Evolutionary conservation across 2,797 vertebrate genomes (phyloP), one percentile per base, ranked within the genome.

Genomic region (Choloepus didactylus): DNA sequence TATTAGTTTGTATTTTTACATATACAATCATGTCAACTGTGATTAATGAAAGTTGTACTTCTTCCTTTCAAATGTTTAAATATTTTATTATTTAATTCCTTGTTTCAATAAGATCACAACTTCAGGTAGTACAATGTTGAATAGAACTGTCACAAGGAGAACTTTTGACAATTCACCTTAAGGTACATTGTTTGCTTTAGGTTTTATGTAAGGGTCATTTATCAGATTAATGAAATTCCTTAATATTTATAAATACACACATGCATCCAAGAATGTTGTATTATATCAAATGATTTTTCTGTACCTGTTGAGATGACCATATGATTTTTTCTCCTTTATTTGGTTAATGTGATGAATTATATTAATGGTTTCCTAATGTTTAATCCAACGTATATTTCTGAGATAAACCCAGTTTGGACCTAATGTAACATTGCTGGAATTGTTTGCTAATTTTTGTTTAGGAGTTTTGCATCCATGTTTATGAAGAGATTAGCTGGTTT

Each of bases 291-390:
- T 7, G 46, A 49, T 49, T 49, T 49, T 49, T 49, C 46, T 49
- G 10, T 6, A 49, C 5, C 10, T 49, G 46, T 10, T 10, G 46
- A 49, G 46, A 10, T 49, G 46, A 10, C 46, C 6, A 10, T 49
- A 5, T 49, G 46, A 49, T 35, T 49, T 49, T 49, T 49, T 49
- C 46, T 49, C 46, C 46, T 49, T 49, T 49, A 49, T 49, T 49
- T 49, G 6, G 46, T 49, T 10, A 49, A 49, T 49, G 10, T 49
- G 46, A 10, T 49, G 46, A 10, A 49, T 67, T 77, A 89, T 35
- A 51, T 49, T 83, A 87, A 66, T 87, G 10, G 44, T 64, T 95
- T 92, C 79, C 15, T 84, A 79, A 67, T 38, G 16, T 91, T 41
- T 51, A 77, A 29, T 64, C 25, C 56, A 56, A 73, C 14, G 79